A percentile compares a stretch with the other conserved stretches of the same genome.
These are phyloP conservation scores for Drosophila equinoxialis DNA, from an alignment of 1,140 invertebrate genomes.

Conservation along the genomic window DNA sequence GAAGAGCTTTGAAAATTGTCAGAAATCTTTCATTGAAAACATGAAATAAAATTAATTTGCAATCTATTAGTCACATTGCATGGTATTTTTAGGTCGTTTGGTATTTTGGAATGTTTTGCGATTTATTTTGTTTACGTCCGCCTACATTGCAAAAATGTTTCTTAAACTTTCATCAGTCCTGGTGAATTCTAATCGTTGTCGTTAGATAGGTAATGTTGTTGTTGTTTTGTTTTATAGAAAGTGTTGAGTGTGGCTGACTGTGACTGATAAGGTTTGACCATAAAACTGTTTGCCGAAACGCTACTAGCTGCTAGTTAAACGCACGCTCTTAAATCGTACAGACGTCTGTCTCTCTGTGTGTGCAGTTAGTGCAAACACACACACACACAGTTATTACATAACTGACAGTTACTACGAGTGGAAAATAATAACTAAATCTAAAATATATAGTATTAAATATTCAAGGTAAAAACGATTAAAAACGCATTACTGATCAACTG, in stretches of 20 bases:
- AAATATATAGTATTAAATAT: constrained; percentile 13
- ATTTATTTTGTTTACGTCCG: not conserved
- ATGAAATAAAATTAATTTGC: too few relatives aligned
- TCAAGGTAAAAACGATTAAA: constrained; percentile 55
- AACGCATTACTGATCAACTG: constrained; percentile 22
- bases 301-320: constrained; percentile 44
- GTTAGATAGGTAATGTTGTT: not conserved
- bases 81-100: too few relatives aligned
- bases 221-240: constrained; percentile 3
- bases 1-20: too few relatives aligned
- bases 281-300: constrained; percentile 46
- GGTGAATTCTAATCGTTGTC: not conserved
- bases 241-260: too few relatives aligned
- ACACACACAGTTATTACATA: constrained; percentile 33
- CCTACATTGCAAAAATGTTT: constrained; percentile 21
- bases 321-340: constrained; percentile 38
- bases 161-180: constrained; percentile 38
- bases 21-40: too few relatives aligned
- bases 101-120: too few relatives aligned
- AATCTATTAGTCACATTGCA: too few relatives aligned
- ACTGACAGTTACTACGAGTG: constrained; percentile 3
- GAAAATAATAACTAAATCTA: constrained; percentile 5
- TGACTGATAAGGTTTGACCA: constrained; percentile 48
- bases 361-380: constrained; percentile 6
- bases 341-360: constrained; percentile 21